Conservation (phyloP, 2,113 vertebrate genomes). For the Addax nasomaculatus region DNA sequence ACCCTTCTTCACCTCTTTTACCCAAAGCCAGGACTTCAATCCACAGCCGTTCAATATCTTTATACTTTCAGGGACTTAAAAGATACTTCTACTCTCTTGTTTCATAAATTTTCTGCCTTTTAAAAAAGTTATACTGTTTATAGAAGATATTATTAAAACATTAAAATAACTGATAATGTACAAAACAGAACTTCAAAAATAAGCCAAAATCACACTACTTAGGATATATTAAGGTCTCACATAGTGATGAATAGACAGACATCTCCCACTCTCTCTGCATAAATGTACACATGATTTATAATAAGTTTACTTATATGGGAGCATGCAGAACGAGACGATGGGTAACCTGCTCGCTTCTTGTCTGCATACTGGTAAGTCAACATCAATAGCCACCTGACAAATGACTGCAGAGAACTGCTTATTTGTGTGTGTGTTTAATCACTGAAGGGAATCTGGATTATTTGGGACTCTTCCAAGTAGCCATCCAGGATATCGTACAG, state of each 20-base stretch:
- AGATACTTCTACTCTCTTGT: background rate
- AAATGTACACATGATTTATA: background rate
- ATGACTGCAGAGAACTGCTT: background rate
- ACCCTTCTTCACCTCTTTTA: background rate
- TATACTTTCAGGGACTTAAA: background rate
- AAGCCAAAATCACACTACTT: background rate
- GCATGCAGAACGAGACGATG: background rate
- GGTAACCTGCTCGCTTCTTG: background rate
- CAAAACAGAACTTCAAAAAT: slow-evolving; percentile 17
- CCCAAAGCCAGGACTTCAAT: background rate
- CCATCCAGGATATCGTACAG: background rate
- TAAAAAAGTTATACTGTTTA: background rate
- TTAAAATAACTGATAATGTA: background rate
- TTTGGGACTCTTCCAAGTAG: background rate
- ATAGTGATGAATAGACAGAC: background rate
- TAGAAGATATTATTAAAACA: background rate
- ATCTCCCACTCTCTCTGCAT: background rate
- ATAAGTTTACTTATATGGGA: background rate
- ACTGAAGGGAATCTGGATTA: background rate
- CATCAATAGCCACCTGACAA: background rate
- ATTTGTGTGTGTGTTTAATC: background rate
- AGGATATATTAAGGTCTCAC: background rate
- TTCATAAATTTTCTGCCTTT: background rate
- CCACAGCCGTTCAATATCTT: background rate
- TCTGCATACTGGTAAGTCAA: background rate